Base-by-base conservation (phyloP, 2,113 vertebrate species). In the Dipodomys stephensi region DNA sequence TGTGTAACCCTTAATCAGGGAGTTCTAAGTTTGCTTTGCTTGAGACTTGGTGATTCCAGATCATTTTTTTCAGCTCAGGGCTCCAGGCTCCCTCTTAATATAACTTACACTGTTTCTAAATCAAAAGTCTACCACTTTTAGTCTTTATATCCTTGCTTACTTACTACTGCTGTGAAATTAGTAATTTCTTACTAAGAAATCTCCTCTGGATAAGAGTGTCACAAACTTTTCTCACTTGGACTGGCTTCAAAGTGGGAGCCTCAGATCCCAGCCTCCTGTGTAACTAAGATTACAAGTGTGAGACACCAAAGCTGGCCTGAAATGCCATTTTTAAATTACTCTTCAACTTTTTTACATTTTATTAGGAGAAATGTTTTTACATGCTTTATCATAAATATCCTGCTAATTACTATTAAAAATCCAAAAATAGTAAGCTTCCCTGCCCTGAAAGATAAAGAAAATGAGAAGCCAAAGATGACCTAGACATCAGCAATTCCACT, bases 1-100 rank as follows among this genome's bases (percentile, higher is more conserved):
- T 8, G 22, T 13, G 28, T 2, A 15, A 13, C 4, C 23, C n/a
- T 49, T 18, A 2, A 2, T 9, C 0, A 27, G 49, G 35, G 64
- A 3, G 13, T 35, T 82, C 71, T 18, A 53, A 28, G 35, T 23
- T 68, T 39, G 46, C 46, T 64, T 15, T 62, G 1, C 22, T 1
- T 22, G 73, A 72, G 53, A 62, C 60, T 4, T 7, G 12, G 44
- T 28, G 46, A 28, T 39, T 67, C 78, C 49, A 10, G 27, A 6
- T 60, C 77, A 32, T 35, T n/a, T 57, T 18, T 18, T 28, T 60
- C 64, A 49, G 62, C 46, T 30, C 39, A 2, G n/a, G 1, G 65
- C 65, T 64, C 76, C 53, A 6, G 73, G 53, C 16, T 27, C 2
- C 20, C 19, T 20, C 25, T 6, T 18, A 13, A 3, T 35, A 77